phyloP scores from a whole-genome alignment of 2,797 vertebrate genomes.

The Diplodus puntazzo region DNA sequence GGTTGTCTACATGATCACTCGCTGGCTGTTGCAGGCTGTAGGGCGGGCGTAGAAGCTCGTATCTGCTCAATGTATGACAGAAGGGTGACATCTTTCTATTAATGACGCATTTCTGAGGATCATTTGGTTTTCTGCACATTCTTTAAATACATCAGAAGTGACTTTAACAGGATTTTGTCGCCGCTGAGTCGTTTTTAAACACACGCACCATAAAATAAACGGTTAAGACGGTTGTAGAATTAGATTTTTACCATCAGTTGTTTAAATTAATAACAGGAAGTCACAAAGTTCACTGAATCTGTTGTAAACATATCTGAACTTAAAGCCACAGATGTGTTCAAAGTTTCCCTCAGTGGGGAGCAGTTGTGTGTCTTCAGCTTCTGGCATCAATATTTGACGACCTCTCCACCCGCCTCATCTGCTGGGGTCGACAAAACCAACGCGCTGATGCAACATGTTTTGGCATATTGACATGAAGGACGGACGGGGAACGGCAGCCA shows the following conservation, averaged over 20 bases:
- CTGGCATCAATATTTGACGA: slow-evolving; percentile 48
- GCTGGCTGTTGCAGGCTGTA: too few species aligned
- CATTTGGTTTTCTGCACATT: too few species aligned
- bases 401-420: slow-evolving; percentile 37
- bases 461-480: slow-evolving; percentile 65
- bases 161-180: too few species aligned
- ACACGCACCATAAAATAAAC: too few species aligned
- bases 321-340: too few species aligned
- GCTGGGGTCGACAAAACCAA: slow-evolving; percentile 33
- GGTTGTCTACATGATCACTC: too few species aligned
- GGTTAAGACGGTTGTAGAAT: neutral
- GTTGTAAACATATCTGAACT: neutral
- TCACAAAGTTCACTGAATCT: neutral
- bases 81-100: too few species aligned
- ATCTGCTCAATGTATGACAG: too few species aligned
- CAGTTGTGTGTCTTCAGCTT: slow-evolving; percentile 19
- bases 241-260: neutral
- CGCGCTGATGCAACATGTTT: slow-evolving; percentile 56
- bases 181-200: too few species aligned
- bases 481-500: slow-evolving; percentile 23
- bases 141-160: too few species aligned
- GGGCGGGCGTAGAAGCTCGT: too few species aligned
- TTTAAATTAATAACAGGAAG: neutral
- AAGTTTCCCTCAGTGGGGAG: slow-evolving; percentile 5
- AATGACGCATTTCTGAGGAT: too few species aligned